phyloP scores from a whole-genome alignment of 2,113 vertebrate species.

The Nothobranchius kuhntae region DNA sequence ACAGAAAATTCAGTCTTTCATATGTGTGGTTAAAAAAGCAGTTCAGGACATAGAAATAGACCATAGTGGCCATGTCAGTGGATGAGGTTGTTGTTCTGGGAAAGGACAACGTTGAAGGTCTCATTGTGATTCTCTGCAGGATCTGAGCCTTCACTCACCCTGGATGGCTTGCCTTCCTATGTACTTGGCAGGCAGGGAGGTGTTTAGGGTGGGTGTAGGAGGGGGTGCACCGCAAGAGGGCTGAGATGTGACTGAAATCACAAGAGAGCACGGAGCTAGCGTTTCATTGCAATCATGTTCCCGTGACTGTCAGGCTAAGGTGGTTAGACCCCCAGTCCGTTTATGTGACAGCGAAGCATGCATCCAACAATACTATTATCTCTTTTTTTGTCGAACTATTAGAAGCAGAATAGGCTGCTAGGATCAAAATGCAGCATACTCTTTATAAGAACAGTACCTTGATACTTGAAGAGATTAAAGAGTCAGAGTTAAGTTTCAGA shows the following conservation, averaged over 20 bases:
- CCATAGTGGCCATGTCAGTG: conserved; percentile 12
- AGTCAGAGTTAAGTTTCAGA: conserved; percentile 12
- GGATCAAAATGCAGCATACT: conserved; percentile 35
- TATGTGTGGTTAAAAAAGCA: background rate
- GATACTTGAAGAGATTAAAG: conserved; percentile 45
- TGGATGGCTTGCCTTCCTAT: conserved; percentile 68
- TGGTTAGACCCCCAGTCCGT: conserved; percentile 37
- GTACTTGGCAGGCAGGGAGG: conserved; percentile 75
- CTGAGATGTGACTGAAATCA: conserved; percentile 78
- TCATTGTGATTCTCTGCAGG: conserved; percentile 79
- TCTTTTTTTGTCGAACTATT: conserved; percentile 47
- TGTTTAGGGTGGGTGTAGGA: conserved; percentile 56
- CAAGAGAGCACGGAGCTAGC: conserved; percentile 65
- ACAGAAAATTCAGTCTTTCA: conserved; percentile 6
- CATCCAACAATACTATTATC: conserved; percentile 21
- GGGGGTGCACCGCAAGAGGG: conserved; percentile 59
- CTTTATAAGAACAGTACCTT: conserved; percentile 33
- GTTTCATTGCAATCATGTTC: conserved; percentile 66
- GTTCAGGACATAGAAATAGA: background rate
- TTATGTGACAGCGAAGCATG: conserved; percentile 16
- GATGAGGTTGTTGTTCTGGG: conserved; percentile 21
- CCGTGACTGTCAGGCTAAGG: conserved; percentile 42
- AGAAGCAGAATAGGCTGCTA: conserved; percentile 20
- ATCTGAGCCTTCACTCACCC: conserved; percentile 56
- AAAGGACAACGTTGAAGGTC: conserved; percentile 56